Evolutionary conservation across 2,888 invertebrate species (phyloP), one percentile per base, ranked within the genome.

Genomic region (Pseudoips prasinana): DNA sequence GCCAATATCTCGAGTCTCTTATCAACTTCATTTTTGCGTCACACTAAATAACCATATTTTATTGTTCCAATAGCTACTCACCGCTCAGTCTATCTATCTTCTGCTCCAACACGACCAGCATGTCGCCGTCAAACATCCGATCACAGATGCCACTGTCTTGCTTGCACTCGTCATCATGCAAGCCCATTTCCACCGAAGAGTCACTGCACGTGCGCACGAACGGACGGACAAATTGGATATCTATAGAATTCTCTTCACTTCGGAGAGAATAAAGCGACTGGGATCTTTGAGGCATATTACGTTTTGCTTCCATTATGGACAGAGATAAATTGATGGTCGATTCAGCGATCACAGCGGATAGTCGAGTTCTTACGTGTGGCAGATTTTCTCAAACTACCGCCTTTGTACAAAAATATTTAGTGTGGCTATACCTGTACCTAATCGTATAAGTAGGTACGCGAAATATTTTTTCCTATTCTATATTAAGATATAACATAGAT

Each of bases 21-120:
- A n/a, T n/a, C n/a, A n/a, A n/a, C n/a, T n/a, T n/a, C n/a, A n/a
- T n/a, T n/a, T n/a, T n/a, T n/a, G n/a, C n/a, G n/a, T n/a, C n/a
- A n/a, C n/a, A n/a, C n/a, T n/a, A n/a, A n/a, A n/a, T n/a, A n/a
- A n/a, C n/a, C n/a, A n/a, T n/a, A n/a, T n/a, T n/a, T n/a, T n/a
- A n/a, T n/a, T n/a, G n/a, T n/a, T n/a, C n/a, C n/a, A n/a, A n/a
- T n/a, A n/a, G n/a, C n/a, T 5, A 14, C 72, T 63, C 25, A 83
- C 83, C 74, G 22, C 48, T 73, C 10, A 83, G 40, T 3, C 59
- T 62, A 41, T 81, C 80, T 17, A 83, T 72, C 49, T 83, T 84
- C 34, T 59, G 54, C 28, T 83, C 83, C 46, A 83, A 48, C 4
- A 57, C 52, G 0, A 41, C 33, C 1, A 79, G 32, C 19, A 52